These are phyloP conservation scores for Trematomus loennbergii DNA, from an alignment of 2,113 vertebrate genomes.

Conservation along the genomic window DNA sequence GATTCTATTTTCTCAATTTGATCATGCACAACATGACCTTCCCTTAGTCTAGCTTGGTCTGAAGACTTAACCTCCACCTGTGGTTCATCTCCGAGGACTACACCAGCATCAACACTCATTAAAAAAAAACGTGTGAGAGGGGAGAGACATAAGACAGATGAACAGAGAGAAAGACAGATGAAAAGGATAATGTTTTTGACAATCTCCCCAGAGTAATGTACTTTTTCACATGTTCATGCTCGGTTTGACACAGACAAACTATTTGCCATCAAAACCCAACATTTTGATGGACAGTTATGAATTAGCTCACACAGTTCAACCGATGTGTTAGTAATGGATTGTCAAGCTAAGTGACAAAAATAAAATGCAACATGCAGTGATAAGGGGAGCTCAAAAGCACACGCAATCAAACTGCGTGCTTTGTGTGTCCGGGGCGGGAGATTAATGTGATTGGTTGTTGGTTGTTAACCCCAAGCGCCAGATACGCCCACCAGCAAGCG, in stretches of 20 bases:
- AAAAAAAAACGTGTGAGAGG: neutral
- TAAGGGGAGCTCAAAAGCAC: neutral
- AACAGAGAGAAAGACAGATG: neutral
- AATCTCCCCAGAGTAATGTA: neutral
- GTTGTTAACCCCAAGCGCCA: too few relatives aligned
- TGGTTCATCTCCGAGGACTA: slow-evolving; percentile 18
- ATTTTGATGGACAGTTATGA: neutral
- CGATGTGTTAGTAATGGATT: neutral
- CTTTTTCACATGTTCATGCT: neutral
- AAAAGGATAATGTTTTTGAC: neutral
- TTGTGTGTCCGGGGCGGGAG: too few relatives aligned
- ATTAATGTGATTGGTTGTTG: too few relatives aligned
- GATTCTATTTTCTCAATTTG: slow-evolving; percentile 14
- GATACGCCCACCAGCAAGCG: too few relatives aligned
- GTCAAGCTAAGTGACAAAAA: neutral
- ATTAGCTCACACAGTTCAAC: neutral
- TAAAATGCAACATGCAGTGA: neutral
- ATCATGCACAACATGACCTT: slow-evolving; percentile 48
- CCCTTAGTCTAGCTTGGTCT: slow-evolving; percentile 4
- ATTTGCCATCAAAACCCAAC: neutral
- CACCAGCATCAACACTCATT: slow-evolving; percentile 14
- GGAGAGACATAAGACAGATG: neutral
- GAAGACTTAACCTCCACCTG: slow-evolving; percentile 36
- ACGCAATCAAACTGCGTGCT: too few relatives aligned
- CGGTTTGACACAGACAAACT: neutral